These are phyloP conservation scores for Holothuria scabra DNA, from an alignment of 53 echinoderm and acorn worm species.

Conservation along the genomic window DNA sequence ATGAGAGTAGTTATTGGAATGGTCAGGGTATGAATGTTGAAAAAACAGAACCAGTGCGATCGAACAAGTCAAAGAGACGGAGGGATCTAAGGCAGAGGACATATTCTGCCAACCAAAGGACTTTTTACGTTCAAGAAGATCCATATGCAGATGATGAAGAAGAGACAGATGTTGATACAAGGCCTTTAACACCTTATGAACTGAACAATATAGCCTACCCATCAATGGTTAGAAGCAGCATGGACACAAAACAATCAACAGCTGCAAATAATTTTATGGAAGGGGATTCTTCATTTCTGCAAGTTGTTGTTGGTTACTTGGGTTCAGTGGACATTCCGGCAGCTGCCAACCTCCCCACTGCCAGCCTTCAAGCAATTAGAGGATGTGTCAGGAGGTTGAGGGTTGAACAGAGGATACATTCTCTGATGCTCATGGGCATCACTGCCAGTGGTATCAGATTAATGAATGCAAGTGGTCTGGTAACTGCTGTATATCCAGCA, in stretches of 20 bases:
- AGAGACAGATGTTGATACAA: slow-evolving; percentile 58
- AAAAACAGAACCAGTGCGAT: background rate
- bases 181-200: slow-evolving; percentile 90
- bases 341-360: slow-evolving; percentile 92
- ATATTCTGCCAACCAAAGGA: slow-evolving; percentile 61
- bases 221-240: slow-evolving; percentile 29
- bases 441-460: slow-evolving; percentile 75
- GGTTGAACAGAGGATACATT: slow-evolving; percentile 92
- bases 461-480: slow-evolving; percentile 74
- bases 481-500: slow-evolving; percentile 86
- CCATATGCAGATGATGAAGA: slow-evolving; percentile 59
- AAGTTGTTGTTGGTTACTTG: slow-evolving; percentile 85
- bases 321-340: slow-evolving; percentile 99
- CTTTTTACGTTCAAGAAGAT: slow-evolving; percentile 63
- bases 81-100: slow-evolving; percentile 28
- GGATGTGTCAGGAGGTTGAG: slow-evolving; percentile 94
- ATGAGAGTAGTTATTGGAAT: slow-evolving; percentile 75
- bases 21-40: slow-evolving; percentile 64
- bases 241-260: background rate
- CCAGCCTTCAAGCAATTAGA: slow-evolving; percentile 96
- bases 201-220: slow-evolving; percentile 88
- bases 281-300: background rate
- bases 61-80: background rate
- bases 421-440: slow-evolving; percentile 94
- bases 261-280: background rate